Percentiles rank a stretch among this genome's conserved stretches.
Conservation (phyloP, 2,797 vertebrate genomes). For the Picus viridis region DNA sequence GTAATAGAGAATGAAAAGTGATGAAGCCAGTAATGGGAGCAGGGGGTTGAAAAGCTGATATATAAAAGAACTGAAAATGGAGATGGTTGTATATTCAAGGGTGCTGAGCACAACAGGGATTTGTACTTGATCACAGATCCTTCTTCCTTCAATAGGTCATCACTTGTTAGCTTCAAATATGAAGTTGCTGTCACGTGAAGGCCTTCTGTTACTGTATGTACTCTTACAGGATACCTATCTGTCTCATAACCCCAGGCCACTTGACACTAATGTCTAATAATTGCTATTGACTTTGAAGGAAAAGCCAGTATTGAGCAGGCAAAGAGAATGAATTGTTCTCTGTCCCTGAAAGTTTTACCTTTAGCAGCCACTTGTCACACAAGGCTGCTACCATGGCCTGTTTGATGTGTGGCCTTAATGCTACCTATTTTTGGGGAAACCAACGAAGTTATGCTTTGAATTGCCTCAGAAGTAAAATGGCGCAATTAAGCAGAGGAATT, state of each 20-base stretch:
- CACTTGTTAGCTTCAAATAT: neutral
- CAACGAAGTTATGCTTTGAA: neutral
- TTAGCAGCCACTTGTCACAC: neutral
- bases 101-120: neutral
- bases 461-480: neutral
- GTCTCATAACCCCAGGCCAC: neutral
- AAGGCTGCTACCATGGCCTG: neutral
- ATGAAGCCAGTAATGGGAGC: constrained; percentile 15
- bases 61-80: neutral
- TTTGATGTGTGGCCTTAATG: neutral
- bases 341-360: neutral
- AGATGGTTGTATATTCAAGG: neutral
- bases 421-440: neutral
- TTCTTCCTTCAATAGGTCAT: neutral
- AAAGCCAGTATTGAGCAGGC: neutral
- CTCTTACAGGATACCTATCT: neutral
- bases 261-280: constrained; percentile 14
- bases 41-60: neutral
- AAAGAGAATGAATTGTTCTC: neutral
- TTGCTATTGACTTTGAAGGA: neutral
- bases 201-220: neutral
- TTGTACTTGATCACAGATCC: neutral
- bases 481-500: neutral
- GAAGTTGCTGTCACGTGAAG: neutral
- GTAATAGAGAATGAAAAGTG: neutral